A percentile compares a stretch with the other conserved stretches of the same genome.
phyloP scores from a whole-genome alignment of 2,888 invertebrate species.

The Drosophila ezoana region DNA sequence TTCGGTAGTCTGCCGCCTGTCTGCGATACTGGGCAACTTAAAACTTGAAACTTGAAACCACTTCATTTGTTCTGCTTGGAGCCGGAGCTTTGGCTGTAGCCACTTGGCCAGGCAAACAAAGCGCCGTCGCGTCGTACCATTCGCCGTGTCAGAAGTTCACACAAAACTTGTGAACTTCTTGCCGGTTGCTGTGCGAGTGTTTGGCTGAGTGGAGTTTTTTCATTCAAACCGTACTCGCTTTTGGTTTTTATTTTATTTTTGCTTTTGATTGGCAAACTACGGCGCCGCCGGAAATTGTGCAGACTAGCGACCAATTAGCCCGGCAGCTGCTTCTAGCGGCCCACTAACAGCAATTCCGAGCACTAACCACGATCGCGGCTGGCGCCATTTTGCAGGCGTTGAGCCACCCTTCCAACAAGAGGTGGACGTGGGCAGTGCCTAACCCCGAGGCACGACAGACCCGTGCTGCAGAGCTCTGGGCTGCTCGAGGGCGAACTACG shows the following conservation, averaged over 20 bases:
- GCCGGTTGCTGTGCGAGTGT: conserved; percentile 23
- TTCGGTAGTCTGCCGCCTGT: conserved; percentile 10
- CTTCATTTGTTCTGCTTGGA: conserved; percentile 47
- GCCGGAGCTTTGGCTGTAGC: conserved; percentile 20
- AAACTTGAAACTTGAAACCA: conserved; percentile 74
- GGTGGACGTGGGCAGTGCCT: no score
- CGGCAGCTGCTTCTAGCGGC: conserved; percentile 36
- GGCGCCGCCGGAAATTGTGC: conserved; percentile 64
- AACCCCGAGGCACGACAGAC: no score
- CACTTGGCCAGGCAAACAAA: conserved; percentile 38
- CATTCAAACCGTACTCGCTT: not conserved
- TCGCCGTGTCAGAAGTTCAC: conserved; percentile 71
- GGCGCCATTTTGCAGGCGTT: conserved; percentile 20
- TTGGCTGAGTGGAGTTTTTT: conserved; percentile 1
- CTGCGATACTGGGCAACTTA: conserved; percentile 32
- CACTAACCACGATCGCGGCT: conserved; percentile 2
- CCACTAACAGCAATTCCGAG: conserved; percentile 15
- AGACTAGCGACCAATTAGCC: conserved; percentile 60
- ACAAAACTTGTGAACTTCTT: conserved; percentile 72
- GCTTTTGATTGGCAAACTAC: not conserved
- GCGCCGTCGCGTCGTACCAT: conserved; percentile 17
- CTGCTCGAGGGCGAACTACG: no score
- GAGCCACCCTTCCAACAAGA: conserved; percentile 21
- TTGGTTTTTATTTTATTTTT: not conserved
- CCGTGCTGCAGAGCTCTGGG: no score